Evolutionary conservation across 2,888 invertebrate species (phyloP), one percentile per base, ranked within the genome.

Genomic region (Tipula confusa): DNA sequence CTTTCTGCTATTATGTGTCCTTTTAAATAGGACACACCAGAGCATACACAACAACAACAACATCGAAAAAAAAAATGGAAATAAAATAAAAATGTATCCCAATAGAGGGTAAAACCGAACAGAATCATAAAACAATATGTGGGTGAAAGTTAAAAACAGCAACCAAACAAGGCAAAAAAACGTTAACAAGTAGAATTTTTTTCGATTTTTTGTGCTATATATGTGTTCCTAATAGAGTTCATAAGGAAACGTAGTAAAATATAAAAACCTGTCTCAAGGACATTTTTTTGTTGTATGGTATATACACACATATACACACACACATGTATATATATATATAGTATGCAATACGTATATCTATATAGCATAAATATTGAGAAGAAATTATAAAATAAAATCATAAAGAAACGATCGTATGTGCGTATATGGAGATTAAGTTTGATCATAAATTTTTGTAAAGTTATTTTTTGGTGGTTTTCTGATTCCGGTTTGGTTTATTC

Each of bases 101-200:
- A 80, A 80, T 80, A 80, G 80, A 80, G 80, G 80, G 80, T 80
- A 80, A 64, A 80, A 80, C 80, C 80, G 80, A 29, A 80, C 80
- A 80, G 15, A 80, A 80, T 80, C 80, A 31, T 80, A 80, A 80
- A 80, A 80, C 80, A 80, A 80, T 80, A 80, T 80, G 80, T 80
- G 80, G 80, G 80, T 80, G 80, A 80, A 80, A 80, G 80, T 80
- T 80, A 29, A 31, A 64, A 80, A 29, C 31, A 80, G 80, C 80
- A 80, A 80, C 80, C 80, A 80, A 80, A 80, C 80, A 80, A 80
- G 80, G 80, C n/a, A n/a, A 80, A 80, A 80, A 80, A 80, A 80
- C 29, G 80, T 80, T 80, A 29, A 80, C 80, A 80, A 80, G 31
- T 7, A 80, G 29, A 80, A n/a, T 80, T 80, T 80, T 80, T 29